These are phyloP conservation scores for Drosophila bocqueti DNA, from an alignment of 1,140 invertebrate species.

Conservation along the genomic window DNA sequence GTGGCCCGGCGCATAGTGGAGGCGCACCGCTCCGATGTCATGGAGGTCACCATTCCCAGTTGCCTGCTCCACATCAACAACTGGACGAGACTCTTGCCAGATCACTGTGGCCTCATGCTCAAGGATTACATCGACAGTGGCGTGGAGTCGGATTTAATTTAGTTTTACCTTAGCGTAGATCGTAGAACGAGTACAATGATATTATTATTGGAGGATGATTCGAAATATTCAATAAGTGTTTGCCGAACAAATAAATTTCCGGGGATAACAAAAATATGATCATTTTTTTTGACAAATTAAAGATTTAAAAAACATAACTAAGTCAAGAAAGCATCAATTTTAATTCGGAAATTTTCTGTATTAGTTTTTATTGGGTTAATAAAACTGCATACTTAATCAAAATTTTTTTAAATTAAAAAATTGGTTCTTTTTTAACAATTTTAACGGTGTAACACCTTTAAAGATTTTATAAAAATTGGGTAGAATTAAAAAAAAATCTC, in stretches of 20 bases:
- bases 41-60: slow-evolving; percentile 86
- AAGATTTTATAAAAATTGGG: too few relatives aligned
- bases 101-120: slow-evolving; percentile 80
- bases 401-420: background rate
- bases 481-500: background rate
- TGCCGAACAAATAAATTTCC: background rate
- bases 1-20: slow-evolving; percentile 89
- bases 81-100: slow-evolving; percentile 85
- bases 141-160: slow-evolving; percentile 86
- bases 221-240: slow-evolving; percentile 6
- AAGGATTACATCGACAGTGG: slow-evolving; percentile 87
- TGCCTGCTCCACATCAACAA: slow-evolving; percentile 83
- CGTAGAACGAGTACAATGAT: slow-evolving; percentile 22
- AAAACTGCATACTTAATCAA: background rate
- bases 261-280: background rate
- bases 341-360: background rate
- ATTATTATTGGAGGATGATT: slow-evolving; percentile 19
- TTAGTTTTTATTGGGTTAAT: background rate
- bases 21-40: slow-evolving; percentile 87
- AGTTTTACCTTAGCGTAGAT: slow-evolving; percentile 21
- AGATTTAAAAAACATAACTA: background rate
- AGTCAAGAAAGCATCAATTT: background rate
- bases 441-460: background rate
- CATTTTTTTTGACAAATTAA: background rate
- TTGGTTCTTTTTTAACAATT: background rate